Percentiles rank a stretch among this genome's conserved stretches.
These are phyloP conservation scores for Trissolcus japonicus DNA, from an alignment of 2,888 invertebrate genomes.

Conservation along the genomic window DNA sequence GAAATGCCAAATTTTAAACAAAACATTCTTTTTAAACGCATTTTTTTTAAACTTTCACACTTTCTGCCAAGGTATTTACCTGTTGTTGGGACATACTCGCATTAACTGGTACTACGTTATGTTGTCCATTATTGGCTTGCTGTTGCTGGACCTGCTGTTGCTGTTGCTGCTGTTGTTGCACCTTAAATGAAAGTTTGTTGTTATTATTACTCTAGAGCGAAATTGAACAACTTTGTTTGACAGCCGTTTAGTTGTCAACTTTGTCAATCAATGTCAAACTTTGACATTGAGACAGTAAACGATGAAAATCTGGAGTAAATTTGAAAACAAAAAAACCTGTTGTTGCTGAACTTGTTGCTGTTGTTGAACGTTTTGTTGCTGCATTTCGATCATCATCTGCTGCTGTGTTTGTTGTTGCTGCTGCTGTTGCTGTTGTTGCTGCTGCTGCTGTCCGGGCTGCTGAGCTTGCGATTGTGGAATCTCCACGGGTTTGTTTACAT, in stretches of 20 bases:
- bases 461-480: constrained; percentile 71
- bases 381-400: constrained; percentile 72
- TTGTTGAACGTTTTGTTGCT: constrained; percentile 69
- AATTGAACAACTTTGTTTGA: too few relatives aligned
- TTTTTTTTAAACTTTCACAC: too few relatives aligned
- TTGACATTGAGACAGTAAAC: too few relatives aligned
- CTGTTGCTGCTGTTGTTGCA: constrained; percentile 70
- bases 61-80: constrained; percentile 60
- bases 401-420: constrained; percentile 71
- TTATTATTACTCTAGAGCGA: neutral
- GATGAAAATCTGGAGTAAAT: too few relatives aligned
- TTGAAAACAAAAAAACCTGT: constrained; percentile 4
- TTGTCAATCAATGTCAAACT: too few relatives aligned
- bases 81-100: constrained; percentile 76
- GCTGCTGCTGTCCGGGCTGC: constrained; percentile 68
- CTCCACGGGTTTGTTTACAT: constrained; percentile 68
- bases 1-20: too few relatives aligned
- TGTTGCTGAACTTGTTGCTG: constrained; percentile 59
- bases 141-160: constrained; percentile 67
- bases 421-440: constrained; percentile 69
- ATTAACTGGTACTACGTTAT: constrained; percentile 73
- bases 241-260: too few relatives aligned
- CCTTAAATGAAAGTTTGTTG: constrained; percentile 40
- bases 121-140: constrained; percentile 68
- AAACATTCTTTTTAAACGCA: too few relatives aligned